Conservation (phyloP, 92 coral and sea anemone genomes). For the Palythoa grandiflora region DNA sequence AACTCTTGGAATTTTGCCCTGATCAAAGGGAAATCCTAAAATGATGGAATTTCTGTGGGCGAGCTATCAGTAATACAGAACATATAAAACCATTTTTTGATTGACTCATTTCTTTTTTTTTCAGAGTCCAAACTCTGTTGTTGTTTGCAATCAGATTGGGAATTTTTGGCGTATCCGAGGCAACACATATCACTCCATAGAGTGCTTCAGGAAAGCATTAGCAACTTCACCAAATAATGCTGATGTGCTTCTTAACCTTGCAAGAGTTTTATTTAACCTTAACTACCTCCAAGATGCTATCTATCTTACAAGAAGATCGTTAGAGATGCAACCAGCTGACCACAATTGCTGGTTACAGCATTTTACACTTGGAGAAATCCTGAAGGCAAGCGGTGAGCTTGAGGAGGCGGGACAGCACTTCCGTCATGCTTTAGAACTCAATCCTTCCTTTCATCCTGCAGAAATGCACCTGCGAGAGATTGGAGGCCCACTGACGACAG, state of each 20-base stretch:
- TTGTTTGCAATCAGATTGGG: conserved; percentile 94
- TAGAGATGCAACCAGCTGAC: conserved; percentile 96
- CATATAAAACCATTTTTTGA: not conserved
- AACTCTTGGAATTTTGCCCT: too few relatives aligned
- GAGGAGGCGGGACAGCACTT: conserved; percentile 94
- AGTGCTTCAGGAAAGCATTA: conserved; percentile 95
- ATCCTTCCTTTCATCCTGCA: conserved; percentile 97
- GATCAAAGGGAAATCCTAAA: too few relatives aligned
- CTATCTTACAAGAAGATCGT: conserved; percentile 86
- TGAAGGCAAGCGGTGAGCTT: conserved; percentile 89
- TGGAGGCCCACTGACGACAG: conserved; percentile 79
- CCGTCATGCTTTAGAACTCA: conserved; percentile 87
- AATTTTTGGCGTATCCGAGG: conserved; percentile 98
- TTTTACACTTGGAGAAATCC: conserved; percentile 95
- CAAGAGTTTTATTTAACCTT: conserved; percentile 89
- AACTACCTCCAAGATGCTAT: conserved; percentile 94
- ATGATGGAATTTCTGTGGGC: too few relatives aligned
- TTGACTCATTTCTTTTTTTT: conserved; percentile 32
- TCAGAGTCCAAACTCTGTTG: conserved; percentile 96
- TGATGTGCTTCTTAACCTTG: conserved; percentile 95
- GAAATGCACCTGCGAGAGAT: conserved; percentile 94
- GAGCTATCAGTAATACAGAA: not conserved
- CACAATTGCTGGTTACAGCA: conserved; percentile 99
- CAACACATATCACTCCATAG: conserved; percentile 95
- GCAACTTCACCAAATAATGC: conserved; percentile 93